Evolutionary conservation across 2,888 invertebrate species (phyloP), one percentile per base, ranked within the genome.

Genomic region (Chrysina gloriosa): DNA sequence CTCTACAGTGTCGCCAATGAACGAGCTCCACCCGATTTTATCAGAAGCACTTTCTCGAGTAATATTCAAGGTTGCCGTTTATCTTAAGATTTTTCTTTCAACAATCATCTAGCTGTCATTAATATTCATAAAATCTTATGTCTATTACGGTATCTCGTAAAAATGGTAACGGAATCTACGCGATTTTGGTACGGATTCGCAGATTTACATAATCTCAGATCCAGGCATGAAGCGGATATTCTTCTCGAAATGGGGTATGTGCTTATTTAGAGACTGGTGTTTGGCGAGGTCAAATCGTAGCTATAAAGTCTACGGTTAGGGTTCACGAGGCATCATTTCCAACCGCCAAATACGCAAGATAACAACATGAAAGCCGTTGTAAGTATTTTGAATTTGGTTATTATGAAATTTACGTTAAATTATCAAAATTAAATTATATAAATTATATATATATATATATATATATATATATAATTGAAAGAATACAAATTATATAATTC

Each of bases 261-360:
- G 6, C 3, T 48, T 31, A 31, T 52, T 52, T 52, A 48, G 48
- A 64, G 58, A 64, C 31, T 70, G 71, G 71, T 69, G 56, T 71
- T 67, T 65, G 48, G 34, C 72, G 73, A 73, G 73, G 73, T 73
- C 73, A 69, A 56, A 14, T 48, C 42, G 27, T 36, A 52, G 68
- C 70, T 73, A 73, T 73, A 73, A 71, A 73, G 71, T 63, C 36
- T 65, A 61, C 54, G 70, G 66, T 69, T 64, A 45, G 54, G 67
- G 34, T 64, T 39, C 39, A 61, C 34, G 50, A 36, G 27, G 63
- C 64, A 72, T 72, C 72, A 73, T 67, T 73, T 52, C 63, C 66
- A 63, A 47, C 52, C 52, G 58, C 67, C 70, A 70, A 66, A 65
- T 68, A 54, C 65, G 70, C 58, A 67, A 71, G 42, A 14, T n/a